Percentiles rank a stretch among this genome's conserved stretches.
Evolutionary conservation across 2,797 vertebrate species (phyloP).

Genomic region (Huso huso): DNA sequence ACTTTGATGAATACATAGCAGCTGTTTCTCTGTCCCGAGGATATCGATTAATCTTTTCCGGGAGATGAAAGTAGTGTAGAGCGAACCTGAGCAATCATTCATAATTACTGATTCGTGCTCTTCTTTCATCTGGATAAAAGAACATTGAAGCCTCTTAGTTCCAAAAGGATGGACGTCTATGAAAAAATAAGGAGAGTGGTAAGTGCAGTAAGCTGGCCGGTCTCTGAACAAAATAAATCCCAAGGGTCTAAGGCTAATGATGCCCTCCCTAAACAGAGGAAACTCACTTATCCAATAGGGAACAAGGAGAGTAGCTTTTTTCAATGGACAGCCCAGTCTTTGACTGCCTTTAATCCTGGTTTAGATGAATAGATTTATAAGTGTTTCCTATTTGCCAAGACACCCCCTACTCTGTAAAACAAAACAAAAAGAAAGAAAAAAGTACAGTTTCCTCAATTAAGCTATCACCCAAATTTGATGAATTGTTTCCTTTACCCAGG

Average conservation of each 20-base stretch:
- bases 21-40: constrained; percentile 34
- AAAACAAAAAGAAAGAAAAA: too few relatives aligned
- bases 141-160: neutral
- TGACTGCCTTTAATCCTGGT: too few relatives aligned
- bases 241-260: neutral
- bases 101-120: constrained; percentile 34
- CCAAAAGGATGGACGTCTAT: too few relatives aligned
- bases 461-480: too few relatives aligned
- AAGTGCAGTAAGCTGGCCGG: neutral
- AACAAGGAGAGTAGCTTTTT: too few relatives aligned
- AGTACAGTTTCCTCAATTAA: too few relatives aligned
- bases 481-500: too few relatives aligned
- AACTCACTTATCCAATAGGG: neutral
- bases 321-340: too few relatives aligned
- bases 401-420: too few relatives aligned
- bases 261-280: neutral
- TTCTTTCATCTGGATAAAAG: constrained; percentile 27
- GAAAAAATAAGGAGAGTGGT: neutral
- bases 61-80: constrained; percentile 30
- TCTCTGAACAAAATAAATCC: neutral
- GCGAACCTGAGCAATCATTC: constrained; percentile 32
- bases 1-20: constrained; percentile 42
- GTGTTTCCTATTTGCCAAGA: too few relatives aligned
- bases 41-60: constrained; percentile 36
- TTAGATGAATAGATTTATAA: too few relatives aligned